A percentile compares a stretch with the other conserved stretches of the same genome.
These are phyloP conservation scores for Sander lucioperca DNA, from an alignment of 2,113 vertebrate genomes.

Conservation along the genomic window DNA sequence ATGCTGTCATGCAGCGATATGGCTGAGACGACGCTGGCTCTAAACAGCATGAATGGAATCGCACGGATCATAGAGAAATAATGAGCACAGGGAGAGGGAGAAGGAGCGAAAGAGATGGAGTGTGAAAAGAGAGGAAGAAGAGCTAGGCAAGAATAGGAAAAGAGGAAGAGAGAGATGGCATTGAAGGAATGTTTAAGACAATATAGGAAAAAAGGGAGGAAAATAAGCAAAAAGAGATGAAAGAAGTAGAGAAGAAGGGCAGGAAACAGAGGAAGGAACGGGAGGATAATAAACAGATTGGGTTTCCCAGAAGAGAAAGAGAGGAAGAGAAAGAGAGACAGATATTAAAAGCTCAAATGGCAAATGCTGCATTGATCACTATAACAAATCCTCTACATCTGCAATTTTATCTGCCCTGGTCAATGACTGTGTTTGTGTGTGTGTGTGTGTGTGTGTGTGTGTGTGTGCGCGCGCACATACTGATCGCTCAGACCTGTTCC, in stretches of 20 bases:
- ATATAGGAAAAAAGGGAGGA: too few species aligned
- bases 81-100: background rate
- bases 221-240: background rate
- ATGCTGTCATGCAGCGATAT: constrained; percentile 22
- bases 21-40: background rate
- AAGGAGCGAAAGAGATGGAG: background rate
- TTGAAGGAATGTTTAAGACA: too few species aligned
- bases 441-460: constrained; percentile 20
- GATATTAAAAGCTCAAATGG: constrained; percentile 16
- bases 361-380: constrained; percentile 15
- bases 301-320: background rate
- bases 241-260: background rate
- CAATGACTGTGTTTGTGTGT: constrained; percentile 16
- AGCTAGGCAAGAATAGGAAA: background rate
- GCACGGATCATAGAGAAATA: constrained; percentile 3
- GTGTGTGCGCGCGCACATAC: background rate
- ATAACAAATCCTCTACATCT: constrained; percentile 35
- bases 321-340: background rate
- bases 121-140: background rate
- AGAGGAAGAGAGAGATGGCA: background rate
- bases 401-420: constrained; percentile 23
- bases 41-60: constrained; percentile 22
- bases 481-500: constrained; percentile 6
- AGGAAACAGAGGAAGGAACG: background rate
- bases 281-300: background rate